Evolutionary conservation across 2,113 vertebrate genomes (phyloP).

Genomic region (Enhydra lutris): DNA sequence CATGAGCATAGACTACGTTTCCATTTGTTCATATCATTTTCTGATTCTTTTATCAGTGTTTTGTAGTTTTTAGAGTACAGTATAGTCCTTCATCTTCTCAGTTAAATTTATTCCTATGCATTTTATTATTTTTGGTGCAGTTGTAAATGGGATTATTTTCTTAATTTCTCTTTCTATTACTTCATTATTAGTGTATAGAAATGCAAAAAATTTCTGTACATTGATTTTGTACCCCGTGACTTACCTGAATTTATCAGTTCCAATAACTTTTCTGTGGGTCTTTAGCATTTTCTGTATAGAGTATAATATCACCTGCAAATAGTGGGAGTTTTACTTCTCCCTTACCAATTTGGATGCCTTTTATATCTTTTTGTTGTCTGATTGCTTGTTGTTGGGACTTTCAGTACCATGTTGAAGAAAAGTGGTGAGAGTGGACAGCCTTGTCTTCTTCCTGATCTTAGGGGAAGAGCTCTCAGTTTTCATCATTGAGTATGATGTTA

Average conservation of each 20-base stretch:
- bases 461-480: not conserved
- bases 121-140: not conserved
- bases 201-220: not conserved
- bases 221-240: not conserved
- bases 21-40: too few relatives aligned
- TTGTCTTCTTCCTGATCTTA: not conserved
- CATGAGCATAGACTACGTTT: too few relatives aligned
- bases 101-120: too few relatives aligned
- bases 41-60: too few relatives aligned
- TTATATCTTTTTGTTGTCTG: not conserved
- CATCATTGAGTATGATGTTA: not conserved
- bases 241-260: not conserved
- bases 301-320: not conserved
- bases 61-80: too few relatives aligned
- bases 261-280: not conserved
- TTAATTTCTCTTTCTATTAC: not conserved
- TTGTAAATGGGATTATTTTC: not conserved
- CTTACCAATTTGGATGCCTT: not conserved
- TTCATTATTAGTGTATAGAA: not conserved
- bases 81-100: too few relatives aligned
- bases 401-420: not conserved
- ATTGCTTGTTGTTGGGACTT: not conserved
- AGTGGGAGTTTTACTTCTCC: not conserved
- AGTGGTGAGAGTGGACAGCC: not conserved
- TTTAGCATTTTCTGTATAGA: not conserved